These are phyloP conservation scores for Rhadinocentrus ornatus DNA, from an alignment of 2,797 vertebrate genomes.

Conservation along the genomic window DNA sequence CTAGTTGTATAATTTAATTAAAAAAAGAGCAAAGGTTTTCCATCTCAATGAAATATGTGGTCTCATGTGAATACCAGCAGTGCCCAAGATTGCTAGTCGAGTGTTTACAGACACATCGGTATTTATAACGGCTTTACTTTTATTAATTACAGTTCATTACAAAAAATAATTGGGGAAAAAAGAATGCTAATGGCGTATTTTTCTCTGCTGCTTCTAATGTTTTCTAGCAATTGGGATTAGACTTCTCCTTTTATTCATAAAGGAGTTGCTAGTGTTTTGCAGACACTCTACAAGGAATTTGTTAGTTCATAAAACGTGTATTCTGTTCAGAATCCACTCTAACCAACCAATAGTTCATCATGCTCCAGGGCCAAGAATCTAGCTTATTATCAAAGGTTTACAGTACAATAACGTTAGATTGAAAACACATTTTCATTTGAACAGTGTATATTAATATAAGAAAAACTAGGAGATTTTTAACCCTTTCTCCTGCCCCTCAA, in stretches of 20 bases:
- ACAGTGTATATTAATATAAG: slow-evolving; percentile 16
- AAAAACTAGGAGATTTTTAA: background rate
- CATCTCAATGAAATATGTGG: background rate
- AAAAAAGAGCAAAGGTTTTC: slow-evolving; percentile 17
- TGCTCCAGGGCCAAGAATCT: slow-evolving; percentile 34
- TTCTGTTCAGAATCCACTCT: slow-evolving; percentile 37
- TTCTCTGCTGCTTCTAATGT: too few species aligned
- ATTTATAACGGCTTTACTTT: background rate
- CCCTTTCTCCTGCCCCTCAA: background rate
- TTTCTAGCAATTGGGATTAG: slow-evolving; percentile 5
- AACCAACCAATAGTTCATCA: slow-evolving; percentile 59
- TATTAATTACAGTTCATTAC: background rate
- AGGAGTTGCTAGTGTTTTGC: slow-evolving; percentile 17
- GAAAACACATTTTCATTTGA: slow-evolving; percentile 19
- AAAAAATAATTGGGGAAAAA: background rate
- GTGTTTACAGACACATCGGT: background rate
- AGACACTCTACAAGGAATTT: slow-evolving; percentile 14
- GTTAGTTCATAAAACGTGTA: background rate
- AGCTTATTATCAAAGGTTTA: too few species aligned
- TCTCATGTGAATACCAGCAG: background rate
- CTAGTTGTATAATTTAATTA: slow-evolving; percentile 17
- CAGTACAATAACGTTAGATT: slow-evolving; percentile 19
- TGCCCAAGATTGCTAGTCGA: slow-evolving; percentile 3
- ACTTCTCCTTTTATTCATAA: slow-evolving; percentile 9
- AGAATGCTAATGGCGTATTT: too few species aligned